These are phyloP conservation scores for Spilarctia lutea DNA, from an alignment of 2,888 invertebrate species.

Conservation along the genomic window DNA sequence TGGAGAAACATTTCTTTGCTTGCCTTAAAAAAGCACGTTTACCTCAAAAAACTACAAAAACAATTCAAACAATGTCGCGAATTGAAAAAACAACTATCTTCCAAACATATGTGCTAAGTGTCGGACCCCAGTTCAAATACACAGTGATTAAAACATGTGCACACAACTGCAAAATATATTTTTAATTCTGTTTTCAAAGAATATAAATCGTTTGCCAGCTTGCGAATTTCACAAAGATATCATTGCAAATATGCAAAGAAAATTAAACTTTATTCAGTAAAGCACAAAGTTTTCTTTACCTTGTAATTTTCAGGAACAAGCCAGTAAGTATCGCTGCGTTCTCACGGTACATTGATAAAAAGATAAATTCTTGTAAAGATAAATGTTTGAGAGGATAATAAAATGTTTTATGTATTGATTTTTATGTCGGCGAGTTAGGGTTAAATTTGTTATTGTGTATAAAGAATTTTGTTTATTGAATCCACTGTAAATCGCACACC, in stretches of 20 bases:
- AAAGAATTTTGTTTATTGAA: too few species aligned
- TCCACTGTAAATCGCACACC: too few species aligned
- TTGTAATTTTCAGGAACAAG: not conserved
- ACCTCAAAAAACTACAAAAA: too few species aligned
- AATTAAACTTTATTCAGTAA: not conserved
- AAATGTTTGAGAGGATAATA: constrained; percentile 20
- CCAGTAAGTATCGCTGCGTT: constrained; percentile 15
- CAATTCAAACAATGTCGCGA: not conserved
- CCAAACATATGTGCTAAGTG: not conserved
- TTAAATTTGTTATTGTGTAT: too few species aligned
- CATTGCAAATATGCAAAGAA: not conserved
- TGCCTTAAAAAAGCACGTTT: too few species aligned
- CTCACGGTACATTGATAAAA: constrained; percentile 20
- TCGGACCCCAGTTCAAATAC: not conserved
- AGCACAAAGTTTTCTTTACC: not conserved
- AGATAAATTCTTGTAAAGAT: constrained; percentile 16
- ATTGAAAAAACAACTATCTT: not conserved
- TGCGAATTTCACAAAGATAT: constrained; percentile 19
- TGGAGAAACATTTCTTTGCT: too few species aligned
- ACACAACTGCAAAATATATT: constrained; percentile 19
- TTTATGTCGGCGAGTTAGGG: constrained; percentile 9
- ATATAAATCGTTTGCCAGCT: constrained; percentile 20
- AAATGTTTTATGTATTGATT: constrained; percentile 20
- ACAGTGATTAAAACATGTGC: constrained; percentile 8
- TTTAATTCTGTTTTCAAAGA: constrained; percentile 24